Conservation (phyloP, 2,113 vertebrate species). For the Oxygymnocypris stewartii region DNA sequence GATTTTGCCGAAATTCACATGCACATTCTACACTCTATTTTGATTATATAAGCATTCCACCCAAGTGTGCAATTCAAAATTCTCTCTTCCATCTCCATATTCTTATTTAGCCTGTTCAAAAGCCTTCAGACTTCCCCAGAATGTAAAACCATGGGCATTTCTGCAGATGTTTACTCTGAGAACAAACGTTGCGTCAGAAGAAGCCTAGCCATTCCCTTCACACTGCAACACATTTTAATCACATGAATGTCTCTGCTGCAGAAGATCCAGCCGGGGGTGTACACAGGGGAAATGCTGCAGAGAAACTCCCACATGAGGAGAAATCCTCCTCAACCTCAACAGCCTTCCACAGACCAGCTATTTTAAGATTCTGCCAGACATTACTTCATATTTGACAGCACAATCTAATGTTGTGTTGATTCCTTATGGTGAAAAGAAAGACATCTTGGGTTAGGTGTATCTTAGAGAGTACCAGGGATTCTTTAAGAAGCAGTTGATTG, state of each 20-base stretch:
- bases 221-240: constrained; percentile 42
- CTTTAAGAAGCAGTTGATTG: constrained; percentile 59
- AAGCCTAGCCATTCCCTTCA: constrained; percentile 48
- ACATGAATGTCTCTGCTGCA: constrained; percentile 40
- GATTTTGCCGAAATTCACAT: neutral
- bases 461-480: constrained; percentile 54
- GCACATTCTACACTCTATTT: neutral
- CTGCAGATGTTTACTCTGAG: constrained; percentile 14
- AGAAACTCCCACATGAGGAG: constrained; percentile 60
- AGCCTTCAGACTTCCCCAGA: neutral
- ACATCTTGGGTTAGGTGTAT: constrained; percentile 38
- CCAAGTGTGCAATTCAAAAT: neutral
- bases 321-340: constrained; percentile 29
- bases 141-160: neutral
- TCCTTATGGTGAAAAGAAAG: constrained; percentile 9
- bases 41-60: neutral
- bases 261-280: constrained; percentile 48
- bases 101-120: neutral
- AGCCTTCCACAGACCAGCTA: constrained; percentile 51
- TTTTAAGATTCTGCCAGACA: constrained; percentile 45
- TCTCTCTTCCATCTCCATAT: neutral
- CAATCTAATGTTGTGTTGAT: constrained; percentile 35
- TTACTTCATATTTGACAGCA: neutral
- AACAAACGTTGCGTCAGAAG: constrained; percentile 55
- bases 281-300: constrained; percentile 63